Percentiles rank a stretch among this genome's conserved stretches.
Evolutionary conservation across 2,797 vertebrate genomes (phyloP).

Genomic region (Salarias fasciatus): DNA sequence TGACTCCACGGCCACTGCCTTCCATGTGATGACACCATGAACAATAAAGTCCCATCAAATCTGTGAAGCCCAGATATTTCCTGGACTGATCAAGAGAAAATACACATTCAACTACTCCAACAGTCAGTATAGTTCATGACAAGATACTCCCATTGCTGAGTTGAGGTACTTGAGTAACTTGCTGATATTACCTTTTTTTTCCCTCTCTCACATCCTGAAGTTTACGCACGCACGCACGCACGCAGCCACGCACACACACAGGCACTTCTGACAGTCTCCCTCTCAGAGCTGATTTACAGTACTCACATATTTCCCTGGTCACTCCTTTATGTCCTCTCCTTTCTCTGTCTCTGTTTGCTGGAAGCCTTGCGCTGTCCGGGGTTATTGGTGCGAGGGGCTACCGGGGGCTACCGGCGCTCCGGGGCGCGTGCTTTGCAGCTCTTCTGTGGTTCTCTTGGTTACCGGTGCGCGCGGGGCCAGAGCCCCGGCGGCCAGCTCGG

Average conservation of each 20-base stretch:
- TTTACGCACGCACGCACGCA: constrained; percentile 20
- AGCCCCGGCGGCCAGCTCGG: constrained; percentile 48
- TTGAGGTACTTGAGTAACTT: constrained; percentile 21
- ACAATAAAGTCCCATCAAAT: too few relatives aligned
- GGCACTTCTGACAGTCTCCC: constrained; percentile 80
- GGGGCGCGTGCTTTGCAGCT: constrained; percentile 87
- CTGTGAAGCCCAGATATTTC: too few relatives aligned
- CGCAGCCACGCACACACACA: constrained; percentile 41
- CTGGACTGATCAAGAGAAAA: too few relatives aligned
- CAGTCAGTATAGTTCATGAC: not conserved
- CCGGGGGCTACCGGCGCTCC: constrained; percentile 83
- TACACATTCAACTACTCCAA: too few relatives aligned
- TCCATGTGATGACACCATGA: too few relatives aligned
- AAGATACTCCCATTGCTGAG: not conserved
- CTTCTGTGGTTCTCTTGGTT: constrained; percentile 91
- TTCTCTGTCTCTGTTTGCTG: constrained; percentile 84
- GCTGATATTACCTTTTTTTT: constrained; percentile 25
- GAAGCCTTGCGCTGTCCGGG: constrained; percentile 80
- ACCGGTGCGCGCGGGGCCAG: constrained; percentile 79
- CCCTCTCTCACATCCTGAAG: constrained; percentile 29
- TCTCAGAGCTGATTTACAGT: constrained; percentile 90
- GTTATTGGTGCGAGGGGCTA: constrained; percentile 83
- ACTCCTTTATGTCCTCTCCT: constrained; percentile 77
- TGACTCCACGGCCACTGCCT: too few relatives aligned
- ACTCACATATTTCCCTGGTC: constrained; percentile 77